Base-by-base conservation (phyloP, 2,113 vertebrate genomes). In the Balaeniceps rex region DNA sequence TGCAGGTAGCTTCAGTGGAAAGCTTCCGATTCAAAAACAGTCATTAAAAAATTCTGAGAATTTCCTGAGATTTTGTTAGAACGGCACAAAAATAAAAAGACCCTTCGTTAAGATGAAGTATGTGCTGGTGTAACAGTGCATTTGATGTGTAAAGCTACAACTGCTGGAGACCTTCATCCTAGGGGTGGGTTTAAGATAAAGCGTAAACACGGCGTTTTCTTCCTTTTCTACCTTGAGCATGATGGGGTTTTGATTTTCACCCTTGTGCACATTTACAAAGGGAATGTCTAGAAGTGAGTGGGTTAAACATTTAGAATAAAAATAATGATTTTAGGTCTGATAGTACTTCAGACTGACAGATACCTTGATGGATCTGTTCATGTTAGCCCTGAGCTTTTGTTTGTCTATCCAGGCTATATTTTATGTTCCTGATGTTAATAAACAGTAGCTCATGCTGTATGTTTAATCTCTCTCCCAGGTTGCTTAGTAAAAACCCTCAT, bases 401-500 rank as follows among this genome's bases (percentile, higher is more conserved):
- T 88, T 84, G 54, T 52, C 78, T 76, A 14, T 58, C 33, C 70
- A 36, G 76, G n/a, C 64, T 91, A 10, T 77, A 22, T 77, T 90
- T 95, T 54, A 46, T 83, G 68, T 82, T 90, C 42, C 51, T 75
- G 77, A 38, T 92, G 58, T 86, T 97, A 91, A 82, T 90, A 84
- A 93, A 8, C 83, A 83, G 57, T 47, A 77, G 94, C 84, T 83
- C 74, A 24, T 29, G 85, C 82, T 95, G 78, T 33, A 17, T 38
- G 64, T 69, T 60, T 66, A 84, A 79, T 95, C 76, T 42, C 51
- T 93, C 83, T 96, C 78, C 64, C 42, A 72, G 71, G 92, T 92
- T 90, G 89, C 83, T 92, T 86, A 74, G 92, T 86, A 38, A 90
- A 94, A 94, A 38, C 72, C 61, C 90, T 95, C 61, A 6, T 64